These are phyloP conservation scores for Rhyacichthys aspro DNA, from an alignment of 2,797 vertebrate species.

Conservation along the genomic window DNA sequence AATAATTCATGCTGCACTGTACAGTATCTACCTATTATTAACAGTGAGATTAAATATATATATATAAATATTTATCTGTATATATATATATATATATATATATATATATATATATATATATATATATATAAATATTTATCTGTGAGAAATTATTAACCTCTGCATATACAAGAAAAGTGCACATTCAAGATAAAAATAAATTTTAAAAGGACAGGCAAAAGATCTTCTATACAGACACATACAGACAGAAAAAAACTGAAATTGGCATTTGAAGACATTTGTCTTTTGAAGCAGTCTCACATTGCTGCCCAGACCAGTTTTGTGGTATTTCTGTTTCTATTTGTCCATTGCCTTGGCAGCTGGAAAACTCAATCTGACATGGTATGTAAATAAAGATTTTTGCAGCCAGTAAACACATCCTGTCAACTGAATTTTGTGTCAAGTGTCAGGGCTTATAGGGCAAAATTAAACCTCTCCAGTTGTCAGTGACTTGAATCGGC, in stretches of 20 bases:
- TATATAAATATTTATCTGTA: slow-evolving; percentile 41
- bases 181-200: slow-evolving; percentile 19
- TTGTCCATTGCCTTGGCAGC: slow-evolving; percentile 24
- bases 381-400: slow-evolving; percentile 25
- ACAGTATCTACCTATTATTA: slow-evolving; percentile 57
- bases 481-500: neutral
- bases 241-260: no score
- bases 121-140: slow-evolving; percentile 50
- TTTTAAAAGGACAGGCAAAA: neutral
- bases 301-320: slow-evolving; percentile 8
- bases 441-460: slow-evolving; percentile 8
- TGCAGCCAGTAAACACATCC: slow-evolving; percentile 17
- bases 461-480: slow-evolving; percentile 12
- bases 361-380: slow-evolving; percentile 27
- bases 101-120: slow-evolving; percentile 48
- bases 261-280: neutral
- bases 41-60: slow-evolving; percentile 46
- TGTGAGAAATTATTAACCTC: slow-evolving; percentile 20
- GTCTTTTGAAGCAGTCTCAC: slow-evolving; percentile 10
- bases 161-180: slow-evolving; percentile 28
- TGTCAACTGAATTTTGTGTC: slow-evolving; percentile 17
- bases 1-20: slow-evolving; percentile 67
- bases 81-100: slow-evolving; percentile 47
- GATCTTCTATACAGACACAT: neutral
- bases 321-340: slow-evolving; percentile 16